Evolutionary conservation across 64 coral and sea anemone species (phyloP), one percentile per base, ranked within the genome.

Genomic region (Montipora cactus): DNA sequence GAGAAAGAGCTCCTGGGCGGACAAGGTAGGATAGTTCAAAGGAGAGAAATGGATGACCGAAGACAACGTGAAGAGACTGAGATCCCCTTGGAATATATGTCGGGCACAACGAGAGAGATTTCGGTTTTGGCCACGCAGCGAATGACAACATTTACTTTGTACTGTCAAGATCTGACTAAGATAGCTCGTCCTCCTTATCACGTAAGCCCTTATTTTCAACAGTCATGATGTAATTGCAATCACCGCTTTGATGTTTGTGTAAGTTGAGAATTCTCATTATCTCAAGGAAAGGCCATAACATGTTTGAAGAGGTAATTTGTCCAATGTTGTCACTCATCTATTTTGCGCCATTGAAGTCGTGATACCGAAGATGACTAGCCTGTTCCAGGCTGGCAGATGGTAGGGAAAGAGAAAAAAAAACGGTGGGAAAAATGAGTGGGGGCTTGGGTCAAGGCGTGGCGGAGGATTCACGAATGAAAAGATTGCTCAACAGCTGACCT

Each of bases 81-180:
- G 46, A 8, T 67, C 46, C 82, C 7, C 46, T 71, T 19, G 82
- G 82, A 49, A 15, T n/a, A 37, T 37, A 49, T 71, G 82, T 7
- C 66, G 45, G 46, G 64, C 48, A 22, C 61, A 86, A 70, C 68
- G 66, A 86, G 82, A 86, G 67, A 86, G 82, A 48, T 71, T 73
- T 19, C 82, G 82, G 10, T 48, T 71, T 86, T n/a, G 64, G 20
- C 44, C 82, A 9, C 82, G 46, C 4, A 44, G 82, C 16, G 66
- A 86, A 8, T 86, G 71, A 49, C 2, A 6, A 19, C 18, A 7
- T 61, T 37, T 8, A 4, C 3, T 64, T 55, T 7, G 6, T 0
- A 55, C 57, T 58, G 37, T 37, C 37, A 55, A 80, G 9, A 22
- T 67, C 16, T 67, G 37, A 4, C 12, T 14, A 4, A 19, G 4